Conservation (phyloP, 2,797 vertebrate genomes). For the Hemitrygon akajei region DNA sequence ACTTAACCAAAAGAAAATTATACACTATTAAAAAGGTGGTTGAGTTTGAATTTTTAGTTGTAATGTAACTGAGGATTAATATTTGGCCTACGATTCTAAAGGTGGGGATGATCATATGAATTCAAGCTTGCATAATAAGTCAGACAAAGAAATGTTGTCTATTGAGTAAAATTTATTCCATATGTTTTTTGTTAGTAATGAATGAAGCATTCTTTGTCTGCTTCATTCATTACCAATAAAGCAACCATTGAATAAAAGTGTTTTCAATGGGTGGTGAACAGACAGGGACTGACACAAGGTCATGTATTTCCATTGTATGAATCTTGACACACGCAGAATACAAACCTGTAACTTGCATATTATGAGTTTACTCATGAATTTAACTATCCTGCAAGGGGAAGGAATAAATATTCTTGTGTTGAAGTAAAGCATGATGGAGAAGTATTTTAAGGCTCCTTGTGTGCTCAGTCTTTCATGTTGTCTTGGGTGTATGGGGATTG, state of each 20-base stretch:
- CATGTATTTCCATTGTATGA: conserved; percentile 26
- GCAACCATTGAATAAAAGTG: conserved; percentile 33
- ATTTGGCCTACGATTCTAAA: not conserved
- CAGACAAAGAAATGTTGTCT: conserved; percentile 29
- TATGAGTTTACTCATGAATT: not conserved
- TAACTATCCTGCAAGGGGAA: not conserved
- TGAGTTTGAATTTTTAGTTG: not conserved
- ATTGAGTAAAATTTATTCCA: conserved; percentile 29
- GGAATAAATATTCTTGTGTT: not conserved
- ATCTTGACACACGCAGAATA: conserved; percentile 4
- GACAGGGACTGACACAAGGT: conserved; percentile 29
- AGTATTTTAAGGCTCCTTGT: not conserved
- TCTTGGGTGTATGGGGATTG: not conserved
- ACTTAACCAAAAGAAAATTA: not conserved
- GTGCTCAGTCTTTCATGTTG: not conserved
- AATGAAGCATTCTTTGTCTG: conserved; percentile 35
- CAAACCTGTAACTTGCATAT: conserved; percentile 11
- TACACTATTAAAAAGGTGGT: not conserved
- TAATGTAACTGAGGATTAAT: conserved; percentile 18
- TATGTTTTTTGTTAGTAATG: conserved; percentile 36
- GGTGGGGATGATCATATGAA: not conserved
- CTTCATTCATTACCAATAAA: conserved; percentile 33
- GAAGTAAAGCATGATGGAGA: not conserved
- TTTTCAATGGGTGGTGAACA: conserved; percentile 31
- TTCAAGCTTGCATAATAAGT: conserved; percentile 14